A percentile compares a stretch with the other conserved stretches of the same genome.
phyloP scores from a whole-genome alignment of 2,113 vertebrate genomes.

The Gallinago undulata region DNA sequence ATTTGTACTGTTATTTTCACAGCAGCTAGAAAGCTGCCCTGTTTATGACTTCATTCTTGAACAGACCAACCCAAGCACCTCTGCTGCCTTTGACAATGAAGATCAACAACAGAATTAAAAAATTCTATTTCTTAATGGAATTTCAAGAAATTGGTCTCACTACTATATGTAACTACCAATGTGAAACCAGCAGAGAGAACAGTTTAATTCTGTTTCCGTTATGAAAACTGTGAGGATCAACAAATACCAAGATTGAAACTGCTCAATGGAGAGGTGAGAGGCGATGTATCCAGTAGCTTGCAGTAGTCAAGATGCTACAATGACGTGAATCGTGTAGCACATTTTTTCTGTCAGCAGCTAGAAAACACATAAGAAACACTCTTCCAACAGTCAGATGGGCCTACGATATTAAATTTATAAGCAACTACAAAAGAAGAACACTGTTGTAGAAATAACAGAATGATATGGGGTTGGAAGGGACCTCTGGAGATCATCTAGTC shows the following conservation, averaged over 20 bases:
- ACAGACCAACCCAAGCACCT: background rate
- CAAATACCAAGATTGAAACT: background rate
- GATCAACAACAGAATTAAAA: background rate
- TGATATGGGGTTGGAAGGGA: too few relatives aligned
- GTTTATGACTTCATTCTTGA: background rate
- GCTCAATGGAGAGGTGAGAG: background rate
- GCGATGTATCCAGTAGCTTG: background rate
- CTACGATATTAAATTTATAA: background rate
- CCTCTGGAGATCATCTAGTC: too few relatives aligned
- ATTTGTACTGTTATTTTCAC: background rate
- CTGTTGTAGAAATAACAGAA: background rate
- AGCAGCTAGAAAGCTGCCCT: background rate
- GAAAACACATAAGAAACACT: background rate
- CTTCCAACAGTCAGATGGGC: background rate
- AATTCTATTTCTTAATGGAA: background rate
- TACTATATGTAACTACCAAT: background rate
- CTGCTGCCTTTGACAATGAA: background rate
- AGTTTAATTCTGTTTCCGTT: background rate
- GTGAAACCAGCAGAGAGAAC: background rate
- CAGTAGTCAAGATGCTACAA: background rate
- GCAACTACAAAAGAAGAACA: background rate
- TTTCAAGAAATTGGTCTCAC: background rate
- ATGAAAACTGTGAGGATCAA: background rate
- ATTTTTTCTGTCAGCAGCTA: background rate
- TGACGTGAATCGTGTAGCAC: background rate